A percentile compares a stretch with the other conserved stretches of the same genome.
phyloP scores from a whole-genome alignment of 2,113 vertebrate species.

The Marcusenius ussheri region DNA sequence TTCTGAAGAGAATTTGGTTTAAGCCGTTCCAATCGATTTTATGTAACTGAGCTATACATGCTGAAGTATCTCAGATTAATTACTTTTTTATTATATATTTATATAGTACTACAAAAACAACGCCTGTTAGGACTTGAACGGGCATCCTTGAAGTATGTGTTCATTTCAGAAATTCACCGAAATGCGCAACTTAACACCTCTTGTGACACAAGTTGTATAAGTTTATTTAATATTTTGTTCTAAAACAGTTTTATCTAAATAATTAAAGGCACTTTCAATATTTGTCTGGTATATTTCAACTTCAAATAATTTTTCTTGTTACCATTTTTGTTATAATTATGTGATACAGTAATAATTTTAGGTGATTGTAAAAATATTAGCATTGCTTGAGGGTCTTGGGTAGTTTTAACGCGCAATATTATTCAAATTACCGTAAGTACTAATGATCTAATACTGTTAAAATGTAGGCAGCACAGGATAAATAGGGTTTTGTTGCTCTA shows the following conservation, averaged over 20 bases:
- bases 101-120: background rate
- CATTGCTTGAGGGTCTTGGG: background rate
- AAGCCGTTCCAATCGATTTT: background rate
- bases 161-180: background rate
- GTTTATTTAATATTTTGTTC: background rate
- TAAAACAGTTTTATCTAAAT: background rate
- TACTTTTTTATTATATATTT: background rate
- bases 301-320: background rate
- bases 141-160: background rate
- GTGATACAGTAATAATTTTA: background rate
- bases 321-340: background rate
- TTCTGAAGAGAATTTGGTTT: background rate
- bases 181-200: background rate
- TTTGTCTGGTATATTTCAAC: background rate
- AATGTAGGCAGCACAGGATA: background rate
- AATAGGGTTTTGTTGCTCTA: background rate
- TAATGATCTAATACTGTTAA: background rate
- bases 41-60: background rate
- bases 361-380: background rate
- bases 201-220: background rate
- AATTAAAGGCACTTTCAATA: background rate
- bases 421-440: background rate
- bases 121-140: background rate
- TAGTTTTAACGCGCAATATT: background rate
- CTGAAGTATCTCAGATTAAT: background rate